Evolutionary conservation across 2,797 vertebrate species (phyloP).

Genomic region (Nannoperca australis): DNA sequence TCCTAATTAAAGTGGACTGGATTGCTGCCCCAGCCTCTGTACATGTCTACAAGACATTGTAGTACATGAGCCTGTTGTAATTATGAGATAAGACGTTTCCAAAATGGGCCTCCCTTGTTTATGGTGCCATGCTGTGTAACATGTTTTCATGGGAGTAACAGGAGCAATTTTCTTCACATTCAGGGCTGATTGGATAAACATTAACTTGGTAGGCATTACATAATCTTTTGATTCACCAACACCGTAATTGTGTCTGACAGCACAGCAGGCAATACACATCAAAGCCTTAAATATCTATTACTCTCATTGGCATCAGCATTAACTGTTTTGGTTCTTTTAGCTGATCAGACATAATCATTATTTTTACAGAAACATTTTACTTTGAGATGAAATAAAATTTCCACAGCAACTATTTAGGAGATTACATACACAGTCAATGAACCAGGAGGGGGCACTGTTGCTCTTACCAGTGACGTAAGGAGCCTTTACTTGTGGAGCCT

Average conservation of each 20-base stretch:
- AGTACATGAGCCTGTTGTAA: background rate
- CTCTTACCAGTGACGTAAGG: constrained; percentile 45
- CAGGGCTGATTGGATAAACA: constrained; percentile 55
- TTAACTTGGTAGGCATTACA: constrained; percentile 36
- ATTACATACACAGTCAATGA: background rate
- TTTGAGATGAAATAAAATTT: constrained; percentile 23
- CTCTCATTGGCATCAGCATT: constrained; percentile 10
- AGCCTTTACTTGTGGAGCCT: constrained; percentile 19
- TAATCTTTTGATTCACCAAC: constrained; percentile 42
- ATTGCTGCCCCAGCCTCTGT: background rate
- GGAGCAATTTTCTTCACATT: constrained; percentile 37
- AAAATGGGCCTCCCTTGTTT: constrained; percentile 21
- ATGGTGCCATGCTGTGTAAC: constrained; percentile 29
- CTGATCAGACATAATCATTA: constrained; percentile 33
- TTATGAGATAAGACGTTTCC: constrained; percentile 4
- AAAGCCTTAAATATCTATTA: constrained; percentile 41
- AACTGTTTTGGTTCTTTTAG: constrained; percentile 26
- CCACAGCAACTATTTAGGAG: background rate
- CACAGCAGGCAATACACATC: constrained; percentile 35
- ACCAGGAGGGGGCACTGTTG: constrained; percentile 80
- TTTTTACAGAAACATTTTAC: constrained; percentile 31
- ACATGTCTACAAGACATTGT: background rate
- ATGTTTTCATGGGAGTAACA: constrained; percentile 22
- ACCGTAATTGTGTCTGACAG: constrained; percentile 35
- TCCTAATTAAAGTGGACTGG: background rate